A percentile compares a stretch with the other conserved stretches of the same genome.
Evolutionary conservation across 2,113 vertebrate species (phyloP).

Genomic region (Axis porcinus): DNA sequence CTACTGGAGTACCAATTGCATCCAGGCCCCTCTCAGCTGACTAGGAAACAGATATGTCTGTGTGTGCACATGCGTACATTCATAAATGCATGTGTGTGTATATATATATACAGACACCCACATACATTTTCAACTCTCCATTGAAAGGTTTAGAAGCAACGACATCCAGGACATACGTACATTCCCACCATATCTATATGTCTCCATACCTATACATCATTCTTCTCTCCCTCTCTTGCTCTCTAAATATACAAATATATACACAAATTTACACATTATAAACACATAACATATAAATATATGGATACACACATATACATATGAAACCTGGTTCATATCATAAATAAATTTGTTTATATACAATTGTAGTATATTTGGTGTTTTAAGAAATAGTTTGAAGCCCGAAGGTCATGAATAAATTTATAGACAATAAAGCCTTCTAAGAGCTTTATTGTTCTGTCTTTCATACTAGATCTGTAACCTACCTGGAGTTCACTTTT

Average conservation of each 20-base stretch:
- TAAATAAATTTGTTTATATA: background rate
- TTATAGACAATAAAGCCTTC: background rate
- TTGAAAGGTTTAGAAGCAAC: background rate
- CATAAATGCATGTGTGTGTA: background rate
- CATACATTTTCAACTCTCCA: background rate
- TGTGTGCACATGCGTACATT: background rate
- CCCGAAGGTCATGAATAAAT: background rate
- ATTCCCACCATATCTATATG: background rate
- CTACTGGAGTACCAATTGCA: background rate
- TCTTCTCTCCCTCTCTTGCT: background rate
- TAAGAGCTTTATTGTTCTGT: background rate
- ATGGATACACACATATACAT: background rate
- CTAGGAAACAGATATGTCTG: background rate
- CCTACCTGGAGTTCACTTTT: background rate
- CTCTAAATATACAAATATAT: background rate
- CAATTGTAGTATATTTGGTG: background rate
- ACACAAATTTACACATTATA: background rate
- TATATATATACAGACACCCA: background rate
- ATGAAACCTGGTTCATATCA: background rate
- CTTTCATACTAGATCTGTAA: background rate
- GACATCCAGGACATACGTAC: background rate
- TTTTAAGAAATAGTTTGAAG: background rate
- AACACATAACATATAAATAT: background rate
- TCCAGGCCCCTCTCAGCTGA: background rate
- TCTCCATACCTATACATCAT: background rate